phyloP scores from a whole-genome alignment of 2,888 invertebrate genomes.

The Perizoma flavofasciatum region DNA sequence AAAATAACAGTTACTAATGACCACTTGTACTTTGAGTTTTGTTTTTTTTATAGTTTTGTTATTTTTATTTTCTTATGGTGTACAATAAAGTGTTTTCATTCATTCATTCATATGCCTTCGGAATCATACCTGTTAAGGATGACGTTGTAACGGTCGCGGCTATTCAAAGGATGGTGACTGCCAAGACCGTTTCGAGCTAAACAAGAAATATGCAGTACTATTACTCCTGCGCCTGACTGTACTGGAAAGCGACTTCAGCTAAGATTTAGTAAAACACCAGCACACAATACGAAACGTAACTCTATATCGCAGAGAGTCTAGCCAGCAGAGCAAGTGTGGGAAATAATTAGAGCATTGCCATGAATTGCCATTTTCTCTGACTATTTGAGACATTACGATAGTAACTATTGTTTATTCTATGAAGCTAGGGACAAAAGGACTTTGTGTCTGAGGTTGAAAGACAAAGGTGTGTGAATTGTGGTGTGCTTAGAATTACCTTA shows the following conservation, averaged over 20 bases:
- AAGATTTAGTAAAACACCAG: constrained; percentile 74
- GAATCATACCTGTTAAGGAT: too few relatives aligned
- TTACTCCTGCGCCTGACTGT: constrained; percentile 43
- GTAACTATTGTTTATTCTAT: constrained; percentile 13
- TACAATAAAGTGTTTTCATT: too few relatives aligned
- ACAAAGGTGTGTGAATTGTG: constrained; percentile 22
- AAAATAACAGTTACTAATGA: too few relatives aligned
- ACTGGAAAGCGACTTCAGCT: constrained; percentile 65
- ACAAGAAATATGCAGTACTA: too few relatives aligned
- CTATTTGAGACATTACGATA: constrained; percentile 39
- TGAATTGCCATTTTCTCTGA: constrained; percentile 44
- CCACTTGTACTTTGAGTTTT: too few relatives aligned
- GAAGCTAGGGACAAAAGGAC: constrained; percentile 24
- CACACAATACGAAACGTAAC: constrained; percentile 61
- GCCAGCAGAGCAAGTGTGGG: constrained; percentile 45
- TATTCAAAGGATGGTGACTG: too few relatives aligned
- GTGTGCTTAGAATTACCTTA: constrained; percentile 24
- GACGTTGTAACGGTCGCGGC: too few relatives aligned
- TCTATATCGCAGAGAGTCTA: constrained; percentile 45
- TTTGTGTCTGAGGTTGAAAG: constrained; percentile 13
- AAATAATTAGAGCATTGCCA: constrained; percentile 68
- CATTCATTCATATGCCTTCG: too few relatives aligned
- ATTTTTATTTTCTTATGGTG: too few relatives aligned
- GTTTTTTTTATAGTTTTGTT: too few relatives aligned
- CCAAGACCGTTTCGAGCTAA: too few relatives aligned